Base-by-base conservation (phyloP, 2,797 vertebrate genomes). In the Pangasius macronema region DNA sequence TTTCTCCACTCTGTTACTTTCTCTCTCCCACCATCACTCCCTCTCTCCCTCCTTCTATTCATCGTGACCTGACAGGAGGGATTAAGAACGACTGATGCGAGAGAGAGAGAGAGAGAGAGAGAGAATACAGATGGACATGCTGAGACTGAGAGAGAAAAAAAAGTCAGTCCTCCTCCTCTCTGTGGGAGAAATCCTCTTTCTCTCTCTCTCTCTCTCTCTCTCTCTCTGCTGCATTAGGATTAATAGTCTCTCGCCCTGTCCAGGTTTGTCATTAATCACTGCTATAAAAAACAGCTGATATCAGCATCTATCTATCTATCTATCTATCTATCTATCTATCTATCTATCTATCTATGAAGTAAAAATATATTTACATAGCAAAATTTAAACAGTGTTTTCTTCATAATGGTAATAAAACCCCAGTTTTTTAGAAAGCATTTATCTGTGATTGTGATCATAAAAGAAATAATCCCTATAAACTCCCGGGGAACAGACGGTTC, bases 91-190 rank as follows among this genome's bases (percentile, higher is more conserved):
- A 81, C 55, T 46, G 51, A 80, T 59, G 11, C 8, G 5, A 20
- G 53, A n/a, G 55, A 86, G 81, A 61, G 51, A 57, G 49, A 53
- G 63, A 53, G 49, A 72, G 82, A 72, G 49, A n/a, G 46, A 68
- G 63, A 8, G 42, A 33, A 27, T 63, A 82, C 79, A 82, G 79
- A 61, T 82, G 79, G 79, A 82, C 79, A 82, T 82, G 79, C 79
- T 82, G 79, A 8, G 65, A 73, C 1, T 5, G 57, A 68, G 33
- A 59, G 46, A 67, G 73, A 63, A 46, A 11, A 61, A 75, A 65
- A 57, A 61, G 72, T 16, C 65, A 30, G 79, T 55, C 51, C 61
- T 72, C 20, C 5, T 59, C 33, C 11, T 59, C 55, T 24, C 55
- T 59, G 77, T 57, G 10, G 33, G 33, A 39, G 18, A 79, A 79